Conservation (phyloP, 2,797 vertebrate genomes). For the Cirrhinus molitorella region DNA sequence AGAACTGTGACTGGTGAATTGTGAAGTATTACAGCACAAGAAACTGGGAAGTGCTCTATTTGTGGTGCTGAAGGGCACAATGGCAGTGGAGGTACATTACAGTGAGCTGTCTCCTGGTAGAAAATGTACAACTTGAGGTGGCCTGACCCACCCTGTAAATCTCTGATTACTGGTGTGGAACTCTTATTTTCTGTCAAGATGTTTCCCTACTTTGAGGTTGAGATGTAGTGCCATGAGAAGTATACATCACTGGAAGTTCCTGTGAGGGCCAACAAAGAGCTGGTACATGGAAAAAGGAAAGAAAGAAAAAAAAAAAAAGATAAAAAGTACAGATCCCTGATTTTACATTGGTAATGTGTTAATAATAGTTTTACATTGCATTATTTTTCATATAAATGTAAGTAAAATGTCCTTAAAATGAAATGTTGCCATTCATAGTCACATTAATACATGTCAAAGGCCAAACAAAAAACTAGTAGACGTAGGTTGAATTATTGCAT, state of each 20-base stretch:
- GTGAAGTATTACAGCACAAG: background rate
- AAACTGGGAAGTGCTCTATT: background rate
- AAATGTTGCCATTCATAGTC: background rate
- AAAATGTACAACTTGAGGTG: background rate
- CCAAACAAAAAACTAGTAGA: background rate
- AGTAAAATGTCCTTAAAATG: background rate
- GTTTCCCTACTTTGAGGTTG: background rate
- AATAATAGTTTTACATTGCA: too few relatives aligned
- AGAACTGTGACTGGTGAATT: background rate
- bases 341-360: background rate
- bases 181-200: slow-evolving; percentile 22
- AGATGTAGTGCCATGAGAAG: background rate
- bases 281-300: too few relatives aligned
- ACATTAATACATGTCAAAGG: background rate
- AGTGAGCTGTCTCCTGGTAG: background rate
- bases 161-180: background rate
- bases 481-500: background rate
- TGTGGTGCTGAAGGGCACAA: background rate
- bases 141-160: slow-evolving; percentile 8
- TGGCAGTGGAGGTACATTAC: slow-evolving; percentile 6
- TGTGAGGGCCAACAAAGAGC: background rate
- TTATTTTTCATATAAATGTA: too few relatives aligned
- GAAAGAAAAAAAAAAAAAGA: too few relatives aligned
- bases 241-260: background rate
- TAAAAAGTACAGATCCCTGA: background rate